These are phyloP conservation scores for Potamilus streckersoni DNA, from an alignment of 1,140 invertebrate species.

Conservation along the genomic window DNA sequence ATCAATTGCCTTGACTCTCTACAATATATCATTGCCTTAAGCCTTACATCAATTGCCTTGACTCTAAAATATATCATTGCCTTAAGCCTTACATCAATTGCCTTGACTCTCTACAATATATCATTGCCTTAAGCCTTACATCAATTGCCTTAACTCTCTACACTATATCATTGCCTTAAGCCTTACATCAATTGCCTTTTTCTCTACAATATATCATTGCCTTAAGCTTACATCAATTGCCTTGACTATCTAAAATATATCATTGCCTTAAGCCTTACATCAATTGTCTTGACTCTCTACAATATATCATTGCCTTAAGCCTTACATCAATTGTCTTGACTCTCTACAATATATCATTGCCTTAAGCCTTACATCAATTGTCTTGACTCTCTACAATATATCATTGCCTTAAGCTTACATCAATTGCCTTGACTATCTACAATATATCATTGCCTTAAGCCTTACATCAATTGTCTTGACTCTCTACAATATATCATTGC, in stretches of 20 bases:
- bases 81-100: slow-evolving; percentile 71
- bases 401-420: slow-evolving; percentile 67
- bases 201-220: too few species aligned
- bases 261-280: slow-evolving; percentile 67
- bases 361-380: slow-evolving; percentile 71
- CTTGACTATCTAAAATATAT: slow-evolving; percentile 10
- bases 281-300: slow-evolving; percentile 68
- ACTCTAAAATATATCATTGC: too few species aligned
- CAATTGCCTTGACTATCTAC: slow-evolving; percentile 70
- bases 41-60: slow-evolving; percentile 74
- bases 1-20: slow-evolving; percentile 72
- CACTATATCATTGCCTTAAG: too few species aligned
- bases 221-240: slow-evolving; percentile 72
- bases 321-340: slow-evolving; percentile 75
- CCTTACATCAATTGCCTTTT: slow-evolving; percentile 74
- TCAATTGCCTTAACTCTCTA: slow-evolving; percentile 72
- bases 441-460: too few species aligned
- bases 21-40: too few species aligned
- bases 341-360: too few species aligned
- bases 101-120: slow-evolving; percentile 48
- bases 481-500: too few species aligned
- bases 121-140: slow-evolving; percentile 64
- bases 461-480: slow-evolving; percentile 75
- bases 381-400: too few species aligned
- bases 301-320: too few species aligned